These are phyloP conservation scores for Galemys pyrenaicus DNA, from an alignment of 2,113 vertebrate species.

Conservation along the genomic window DNA sequence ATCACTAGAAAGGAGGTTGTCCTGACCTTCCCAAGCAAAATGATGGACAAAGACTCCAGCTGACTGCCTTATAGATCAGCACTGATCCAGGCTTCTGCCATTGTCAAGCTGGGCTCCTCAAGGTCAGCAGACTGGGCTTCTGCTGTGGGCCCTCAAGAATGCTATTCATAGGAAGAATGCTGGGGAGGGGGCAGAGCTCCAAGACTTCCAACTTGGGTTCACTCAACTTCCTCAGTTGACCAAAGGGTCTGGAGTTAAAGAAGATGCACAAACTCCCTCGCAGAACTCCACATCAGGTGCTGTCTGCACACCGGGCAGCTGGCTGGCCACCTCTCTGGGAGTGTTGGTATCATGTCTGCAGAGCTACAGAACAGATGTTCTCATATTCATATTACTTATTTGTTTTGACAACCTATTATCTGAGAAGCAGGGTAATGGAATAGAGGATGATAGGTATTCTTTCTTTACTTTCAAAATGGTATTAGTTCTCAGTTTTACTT, in stretches of 20 bases:
- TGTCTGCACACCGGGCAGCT: fast-evolving
- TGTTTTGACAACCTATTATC: neutral
- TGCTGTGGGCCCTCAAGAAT: neutral
- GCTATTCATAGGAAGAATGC: neutral
- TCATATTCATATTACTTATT: neutral
- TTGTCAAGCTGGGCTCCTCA: neutral
- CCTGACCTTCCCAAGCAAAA: neutral
- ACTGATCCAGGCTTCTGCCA: neutral
- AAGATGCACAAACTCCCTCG: neutral
- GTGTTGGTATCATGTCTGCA: neutral
- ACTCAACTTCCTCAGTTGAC: neutral
- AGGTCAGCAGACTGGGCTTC: neutral
- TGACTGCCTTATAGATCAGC: neutral
- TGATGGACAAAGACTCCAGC: neutral
- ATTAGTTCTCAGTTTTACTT: neutral
- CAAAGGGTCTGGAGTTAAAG: neutral
- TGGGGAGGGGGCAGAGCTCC: fast-evolving
- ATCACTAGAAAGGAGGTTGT: slow-evolving; percentile 6
- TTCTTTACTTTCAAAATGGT: neutral
- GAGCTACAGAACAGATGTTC: neutral
- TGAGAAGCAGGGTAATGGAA: neutral
- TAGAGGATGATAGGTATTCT: neutral
- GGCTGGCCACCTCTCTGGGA: neutral
- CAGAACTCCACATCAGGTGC: neutral
- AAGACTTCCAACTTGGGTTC: neutral